Conservation (phyloP, 2,888 invertebrate genomes). For the Spatulosminthurus flaviceps region DNA sequence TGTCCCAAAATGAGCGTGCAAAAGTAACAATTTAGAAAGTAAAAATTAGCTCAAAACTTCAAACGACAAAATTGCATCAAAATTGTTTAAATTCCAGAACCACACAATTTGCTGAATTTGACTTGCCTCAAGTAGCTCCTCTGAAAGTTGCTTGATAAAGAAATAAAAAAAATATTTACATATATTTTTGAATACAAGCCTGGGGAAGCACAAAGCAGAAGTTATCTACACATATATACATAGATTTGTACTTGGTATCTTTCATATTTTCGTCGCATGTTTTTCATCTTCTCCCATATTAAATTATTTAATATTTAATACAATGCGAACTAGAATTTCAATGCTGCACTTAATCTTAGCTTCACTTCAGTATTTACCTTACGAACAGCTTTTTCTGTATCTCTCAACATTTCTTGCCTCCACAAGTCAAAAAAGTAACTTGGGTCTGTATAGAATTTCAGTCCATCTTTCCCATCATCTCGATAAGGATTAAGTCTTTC, state of each 20-base stretch:
- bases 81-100: neutral
- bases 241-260: too few relatives aligned
- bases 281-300: too few relatives aligned
- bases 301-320: neutral
- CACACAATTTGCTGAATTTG: constrained; percentile 20
- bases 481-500: constrained; percentile 95
- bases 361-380: too few relatives aligned
- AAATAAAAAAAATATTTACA: constrained; percentile 48
- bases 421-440: constrained; percentile 99
- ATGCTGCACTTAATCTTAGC: too few relatives aligned
- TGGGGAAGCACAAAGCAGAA: too few relatives aligned
- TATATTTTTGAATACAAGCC: neutral
- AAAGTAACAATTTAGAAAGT: neutral
- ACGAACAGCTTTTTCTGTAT: constrained; percentile 91
- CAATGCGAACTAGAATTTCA: constrained; percentile 67
- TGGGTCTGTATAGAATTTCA: constrained; percentile 99
- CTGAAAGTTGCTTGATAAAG: constrained; percentile 60
- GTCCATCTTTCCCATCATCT: constrained; percentile 93
- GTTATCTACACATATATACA: too few relatives aligned
- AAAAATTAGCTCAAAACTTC: neutral
- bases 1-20: neutral
- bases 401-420: constrained; percentile 97
- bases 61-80: too few relatives aligned
- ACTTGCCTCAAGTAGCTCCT: constrained; percentile 63
- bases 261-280: too few relatives aligned